Base-by-base conservation (phyloP, 1,140 invertebrate genomes). In the Centruroides vittatus region DNA sequence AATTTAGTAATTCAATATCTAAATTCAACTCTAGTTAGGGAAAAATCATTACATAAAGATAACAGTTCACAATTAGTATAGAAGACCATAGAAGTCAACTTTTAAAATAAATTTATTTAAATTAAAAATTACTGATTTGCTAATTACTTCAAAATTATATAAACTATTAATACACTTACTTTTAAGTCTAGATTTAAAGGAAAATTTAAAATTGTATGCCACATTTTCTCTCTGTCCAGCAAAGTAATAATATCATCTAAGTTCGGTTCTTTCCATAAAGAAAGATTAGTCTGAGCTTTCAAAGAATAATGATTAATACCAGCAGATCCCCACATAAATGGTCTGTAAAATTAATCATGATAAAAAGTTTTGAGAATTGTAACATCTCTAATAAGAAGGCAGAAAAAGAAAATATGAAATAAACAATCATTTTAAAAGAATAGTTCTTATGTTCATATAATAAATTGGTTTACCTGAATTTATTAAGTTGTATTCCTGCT, bases 301-400 rank as follows among this genome's bases (percentile, higher is more conserved):
- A 88, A 75, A 11, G 84, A 82, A 67, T 89, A 89, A 71, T 86
- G 81, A 47, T 79, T 81, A 10, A 84, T 81, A 0, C 86, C 88
- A 12, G 82, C 80, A 69, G 81, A 80, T 6, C 88, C 86, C 82
- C 85, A 90, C 1, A 90, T 74, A 67, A 84, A 89, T 11, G 88
- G 88, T 63, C 82, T 82, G 67, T 81, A 88, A 73, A 50, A 83
- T 76, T 53, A 23, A 23, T 23, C 23, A 23, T 23, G 23, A 23
- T 23, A 23, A 23, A 23, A 23, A 23, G 23, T 23, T 23, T 23
- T 23, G 23, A 23, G 23, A 23, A 23, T 23, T 23, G 23, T 23
- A 2, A 23, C 2, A 23, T 23, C 23, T 23, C 23, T 23, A 23
- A 23, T 23, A 23, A 23, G 23, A 23, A 23, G 23, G 23, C 23